Conservation (phyloP, 2,888 invertebrate species). For the Acanthoscelides obtectus region DNA sequence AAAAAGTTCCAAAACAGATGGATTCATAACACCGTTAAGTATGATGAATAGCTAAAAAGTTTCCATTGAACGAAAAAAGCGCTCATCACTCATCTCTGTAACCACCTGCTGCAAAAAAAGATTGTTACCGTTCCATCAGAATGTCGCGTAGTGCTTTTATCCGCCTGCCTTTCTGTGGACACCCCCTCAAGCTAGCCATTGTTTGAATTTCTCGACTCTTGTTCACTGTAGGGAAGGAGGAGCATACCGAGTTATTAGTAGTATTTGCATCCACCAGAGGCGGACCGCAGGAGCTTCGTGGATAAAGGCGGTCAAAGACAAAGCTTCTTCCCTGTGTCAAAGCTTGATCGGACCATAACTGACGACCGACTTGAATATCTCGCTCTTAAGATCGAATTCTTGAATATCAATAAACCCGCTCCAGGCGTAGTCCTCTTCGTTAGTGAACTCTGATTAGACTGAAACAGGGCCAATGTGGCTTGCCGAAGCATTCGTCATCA, state of each 20-base stretch:
- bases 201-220: background rate
- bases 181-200: background rate
- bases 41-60: background rate
- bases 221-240: background rate
- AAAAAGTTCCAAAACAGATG: background rate
- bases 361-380: too few relatives aligned
- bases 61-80: background rate
- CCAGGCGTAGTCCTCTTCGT: too few relatives aligned
- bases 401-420: too few relatives aligned
- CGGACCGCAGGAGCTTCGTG: too few relatives aligned
- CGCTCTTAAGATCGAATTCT: too few relatives aligned
- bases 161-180: background rate
- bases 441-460: too few relatives aligned
- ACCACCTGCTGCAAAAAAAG: background rate
- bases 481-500: too few relatives aligned
- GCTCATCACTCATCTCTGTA: background rate
- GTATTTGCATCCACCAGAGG: too few relatives aligned
- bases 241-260: background rate
- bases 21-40: background rate
- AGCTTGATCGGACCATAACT: too few relatives aligned
- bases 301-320: too few relatives aligned
- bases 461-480: too few relatives aligned
- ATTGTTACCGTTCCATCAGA: background rate
- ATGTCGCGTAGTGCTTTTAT: background rate
- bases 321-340: too few relatives aligned